Percentiles rank a stretch among this genome's conserved stretches.
Conservation (phyloP, 1,140 invertebrate genomes). For the Wasmannia auropunctata region DNA sequence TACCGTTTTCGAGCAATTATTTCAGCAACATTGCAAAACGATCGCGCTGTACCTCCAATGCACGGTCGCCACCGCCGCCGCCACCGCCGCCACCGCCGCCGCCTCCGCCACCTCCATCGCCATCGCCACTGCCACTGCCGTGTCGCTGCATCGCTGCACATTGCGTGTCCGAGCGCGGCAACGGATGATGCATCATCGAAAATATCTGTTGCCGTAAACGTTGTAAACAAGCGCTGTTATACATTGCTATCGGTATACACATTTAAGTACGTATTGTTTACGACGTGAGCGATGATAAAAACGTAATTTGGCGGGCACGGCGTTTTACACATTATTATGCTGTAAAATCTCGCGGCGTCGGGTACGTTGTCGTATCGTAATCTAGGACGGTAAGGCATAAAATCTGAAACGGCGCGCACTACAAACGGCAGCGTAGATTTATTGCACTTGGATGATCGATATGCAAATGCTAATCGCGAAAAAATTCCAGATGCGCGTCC, state of each 20-base stretch:
- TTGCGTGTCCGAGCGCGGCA: conserved; percentile 28
- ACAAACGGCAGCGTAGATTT: neutral
- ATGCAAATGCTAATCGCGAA: neutral
- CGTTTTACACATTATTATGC: neutral
- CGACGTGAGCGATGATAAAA: neutral
- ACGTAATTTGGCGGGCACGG: neutral
- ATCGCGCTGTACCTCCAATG: conserved; percentile 65
- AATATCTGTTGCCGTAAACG: conserved; percentile 18
- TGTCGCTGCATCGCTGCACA: conserved; percentile 44
- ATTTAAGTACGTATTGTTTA: conserved; percentile 14
- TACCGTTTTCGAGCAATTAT: conserved; percentile 79
- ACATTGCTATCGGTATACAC: conserved; percentile 7
- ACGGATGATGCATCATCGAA: conserved; percentile 3
- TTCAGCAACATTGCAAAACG: conserved; percentile 81
- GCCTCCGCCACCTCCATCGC: no score
- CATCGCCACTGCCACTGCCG: neutral
- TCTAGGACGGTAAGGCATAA: neutral
- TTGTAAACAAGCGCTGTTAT: conserved; percentile 2
- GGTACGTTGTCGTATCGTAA: neutral
- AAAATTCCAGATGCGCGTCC: conserved; percentile 4
- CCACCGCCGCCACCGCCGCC: no score
- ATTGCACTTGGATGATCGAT: conserved; percentile 6
- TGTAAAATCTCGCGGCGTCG: neutral
- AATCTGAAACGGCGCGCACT: neutral
- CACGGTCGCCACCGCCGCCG: no score